These are phyloP conservation scores for Apis dorsata DNA, from an alignment of 1,140 invertebrate species.

Conservation along the genomic window DNA sequence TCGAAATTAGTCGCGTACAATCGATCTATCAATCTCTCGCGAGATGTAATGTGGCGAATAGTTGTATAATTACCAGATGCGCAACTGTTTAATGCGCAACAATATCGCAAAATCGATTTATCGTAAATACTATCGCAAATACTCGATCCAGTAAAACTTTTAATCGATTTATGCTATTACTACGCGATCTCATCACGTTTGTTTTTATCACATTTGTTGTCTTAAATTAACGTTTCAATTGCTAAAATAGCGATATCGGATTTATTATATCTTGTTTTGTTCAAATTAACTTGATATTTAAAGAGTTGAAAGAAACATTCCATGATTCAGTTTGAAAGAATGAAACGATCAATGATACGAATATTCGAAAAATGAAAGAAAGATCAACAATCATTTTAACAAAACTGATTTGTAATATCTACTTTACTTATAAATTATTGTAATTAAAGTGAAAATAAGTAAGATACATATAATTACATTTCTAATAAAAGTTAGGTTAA, in stretches of 20 bases:
- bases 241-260: not conserved
- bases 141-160: not conserved
- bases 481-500: no score
- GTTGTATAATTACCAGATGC: slow-evolving; percentile 30
- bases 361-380: no score
- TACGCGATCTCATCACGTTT: slow-evolving; percentile 1
- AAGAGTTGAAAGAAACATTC: no score
- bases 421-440: no score
- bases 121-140: slow-evolving; percentile 24
- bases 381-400: no score
- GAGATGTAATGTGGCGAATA: not conserved
- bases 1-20: slow-evolving; percentile 27
- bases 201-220: not conserved
- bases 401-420: no score
- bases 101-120: slow-evolving; percentile 52
- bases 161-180: slow-evolving; percentile 16
- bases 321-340: no score
- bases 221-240: not conserved
- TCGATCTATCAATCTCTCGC: slow-evolving; percentile 27
- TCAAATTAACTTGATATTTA: no score
- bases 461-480: no score
- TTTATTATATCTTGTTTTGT: no score
- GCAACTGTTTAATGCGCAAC: not conserved
- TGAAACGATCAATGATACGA: no score
- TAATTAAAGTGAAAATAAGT: no score